Percentiles rank a stretch among this genome's conserved stretches.
Evolutionary conservation across 1,140 invertebrate genomes (phyloP).

Genomic region (Zaprionus inermis): DNA sequence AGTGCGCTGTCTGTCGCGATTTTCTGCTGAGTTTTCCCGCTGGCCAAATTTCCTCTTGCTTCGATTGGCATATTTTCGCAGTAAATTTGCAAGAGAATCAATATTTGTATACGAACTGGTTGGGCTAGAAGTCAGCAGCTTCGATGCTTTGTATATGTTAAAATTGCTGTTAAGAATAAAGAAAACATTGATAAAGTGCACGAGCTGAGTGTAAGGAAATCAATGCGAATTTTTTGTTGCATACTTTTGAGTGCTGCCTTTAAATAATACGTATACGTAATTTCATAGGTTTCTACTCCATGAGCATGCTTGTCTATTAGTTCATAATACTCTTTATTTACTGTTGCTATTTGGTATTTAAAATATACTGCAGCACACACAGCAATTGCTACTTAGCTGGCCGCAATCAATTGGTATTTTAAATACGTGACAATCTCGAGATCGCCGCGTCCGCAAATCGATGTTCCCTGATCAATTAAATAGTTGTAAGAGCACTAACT

Average conservation of each 20-base stretch:
- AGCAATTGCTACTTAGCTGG: neutral
- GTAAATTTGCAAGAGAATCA: slow-evolving; percentile 16
- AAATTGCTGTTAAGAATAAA: too few species aligned
- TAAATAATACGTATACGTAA: too few species aligned
- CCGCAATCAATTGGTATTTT: slow-evolving; percentile 4
- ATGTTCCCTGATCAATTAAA: slow-evolving; percentile 11
- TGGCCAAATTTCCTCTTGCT: slow-evolving; percentile 15
- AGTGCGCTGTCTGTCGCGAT: slow-evolving; percentile 26
- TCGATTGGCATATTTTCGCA: slow-evolving; percentile 34
- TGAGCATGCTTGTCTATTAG: too few species aligned
- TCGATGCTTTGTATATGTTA: too few species aligned
- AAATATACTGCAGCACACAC: neutral
- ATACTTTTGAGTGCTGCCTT: too few species aligned
- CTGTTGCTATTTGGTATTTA: neutral
- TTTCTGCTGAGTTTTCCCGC: slow-evolving; percentile 17
- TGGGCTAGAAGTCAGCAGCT: slow-evolving; percentile 1
- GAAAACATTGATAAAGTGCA: neutral
- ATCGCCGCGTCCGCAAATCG: neutral
- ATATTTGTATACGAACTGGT: slow-evolving; percentile 33
- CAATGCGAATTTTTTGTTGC: too few species aligned
- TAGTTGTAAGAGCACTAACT: slow-evolving; percentile 21
- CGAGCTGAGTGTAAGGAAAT: too few species aligned
- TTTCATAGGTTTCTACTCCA: too few species aligned
- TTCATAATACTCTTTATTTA: neutral
- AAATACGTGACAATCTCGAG: slow-evolving; percentile 7